Conservation (phyloP, 2,888 invertebrate genomes). For the Cosmorhoe ocellata region DNA sequence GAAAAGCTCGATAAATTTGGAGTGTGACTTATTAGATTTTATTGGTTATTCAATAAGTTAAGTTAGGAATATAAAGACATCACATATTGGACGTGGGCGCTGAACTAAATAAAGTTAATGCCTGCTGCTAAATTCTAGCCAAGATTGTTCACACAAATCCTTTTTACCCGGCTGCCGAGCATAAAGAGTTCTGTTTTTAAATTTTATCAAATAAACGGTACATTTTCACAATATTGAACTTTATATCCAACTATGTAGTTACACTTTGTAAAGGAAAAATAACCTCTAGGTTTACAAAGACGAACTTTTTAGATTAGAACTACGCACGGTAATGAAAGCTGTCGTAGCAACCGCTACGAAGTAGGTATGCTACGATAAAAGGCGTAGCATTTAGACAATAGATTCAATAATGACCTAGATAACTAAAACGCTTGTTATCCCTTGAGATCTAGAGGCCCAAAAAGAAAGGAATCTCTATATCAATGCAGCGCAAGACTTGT, state of each 20-base stretch:
- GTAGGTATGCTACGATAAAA: slow-evolving; percentile 7
- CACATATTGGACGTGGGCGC: neutral
- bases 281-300: no score
- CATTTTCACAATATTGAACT: no score
- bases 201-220: neutral
- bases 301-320: no score
- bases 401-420: no score
- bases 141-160: neutral
- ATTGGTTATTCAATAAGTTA: slow-evolving; percentile 6
- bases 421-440: no score
- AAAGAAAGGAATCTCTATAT: no score
- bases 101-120: slow-evolving; percentile 1
- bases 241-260: no score
- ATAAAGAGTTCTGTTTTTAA: no score
- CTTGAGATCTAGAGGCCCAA: no score
- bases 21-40: slow-evolving; percentile 6
- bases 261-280: no score
- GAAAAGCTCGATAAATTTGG: slow-evolving; percentile 6
- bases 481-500: no score
- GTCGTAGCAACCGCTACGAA: slow-evolving; percentile 11
- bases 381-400: neutral
- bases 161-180: neutral
- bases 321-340: neutral
- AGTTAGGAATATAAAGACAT: slow-evolving; percentile 4
- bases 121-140: neutral